Percentiles rank a stretch among this genome's conserved stretches.
Conservation (phyloP, 2,888 invertebrate genomes). For the Anthophora plumipes region DNA sequence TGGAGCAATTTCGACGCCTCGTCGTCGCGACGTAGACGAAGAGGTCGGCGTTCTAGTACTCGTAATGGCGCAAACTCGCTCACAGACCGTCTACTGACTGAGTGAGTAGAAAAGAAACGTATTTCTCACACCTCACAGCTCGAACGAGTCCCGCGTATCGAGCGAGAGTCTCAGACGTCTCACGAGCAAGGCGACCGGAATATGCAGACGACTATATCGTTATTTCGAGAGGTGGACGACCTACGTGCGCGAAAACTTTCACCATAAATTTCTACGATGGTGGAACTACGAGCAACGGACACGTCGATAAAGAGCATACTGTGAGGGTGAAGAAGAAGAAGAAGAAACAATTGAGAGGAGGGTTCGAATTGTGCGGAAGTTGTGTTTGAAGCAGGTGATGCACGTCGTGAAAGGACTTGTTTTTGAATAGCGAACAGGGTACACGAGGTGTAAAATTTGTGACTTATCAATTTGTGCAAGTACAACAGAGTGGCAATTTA, state of each 20-base stretch:
- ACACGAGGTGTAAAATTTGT: not conserved
- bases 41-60: slow-evolving; percentile 30
- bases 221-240: slow-evolving; percentile 32
- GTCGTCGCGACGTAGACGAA: slow-evolving; percentile 14
- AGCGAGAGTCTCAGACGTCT: not conserved
- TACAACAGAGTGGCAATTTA: not conserved
- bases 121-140: not conserved
- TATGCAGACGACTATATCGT: slow-evolving; percentile 36
- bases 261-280: slow-evolving; percentile 48
- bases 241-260: slow-evolving; percentile 58
- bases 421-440: not conserved
- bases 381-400: not conserved
- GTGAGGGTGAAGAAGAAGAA: not conserved
- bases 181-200: not conserved
- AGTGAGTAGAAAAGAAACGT: slow-evolving; percentile 1
- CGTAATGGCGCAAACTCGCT: slow-evolving; percentile 24
- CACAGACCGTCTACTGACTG: too few species aligned
- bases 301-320: slow-evolving; percentile 22
- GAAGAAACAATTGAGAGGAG: slow-evolving; percentile 40
- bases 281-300: slow-evolving; percentile 7
- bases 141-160: not conserved
- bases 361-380: not conserved
- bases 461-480: not conserved
- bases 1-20: slow-evolving; percentile 15
- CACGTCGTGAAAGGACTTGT: not conserved